Evolutionary conservation across 1,140 invertebrate species (phyloP), one percentile per base, ranked within the genome.

Genomic region (Ips typographus): DNA sequence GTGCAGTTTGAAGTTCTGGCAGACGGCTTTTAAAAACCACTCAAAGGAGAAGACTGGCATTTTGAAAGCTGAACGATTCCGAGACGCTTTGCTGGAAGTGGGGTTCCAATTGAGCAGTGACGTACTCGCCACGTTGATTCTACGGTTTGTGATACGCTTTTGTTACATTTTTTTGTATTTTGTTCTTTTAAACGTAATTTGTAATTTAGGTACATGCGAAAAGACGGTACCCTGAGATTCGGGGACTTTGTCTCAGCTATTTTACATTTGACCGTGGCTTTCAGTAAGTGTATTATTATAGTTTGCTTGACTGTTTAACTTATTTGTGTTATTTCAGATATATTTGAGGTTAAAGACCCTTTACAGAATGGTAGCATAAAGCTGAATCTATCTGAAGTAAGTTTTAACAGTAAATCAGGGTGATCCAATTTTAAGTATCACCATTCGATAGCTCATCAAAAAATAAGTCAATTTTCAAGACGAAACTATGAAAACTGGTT

Each of bases 211-310:
- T 95, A 95, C 75, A 96, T 96, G 91, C 87, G 94, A 67, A 96
- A 95, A 81, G 94, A 97, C 80, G 94, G 94, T 53, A 95, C 94
- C 47, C 82, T 96, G n/a, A 83, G 94, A 74, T 94, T 96, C 77
- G 94, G 94, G 22, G 94, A 97, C 80, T 96, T 95, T 78, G 94
- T 96, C 1, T 93, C 91, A 3, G 91, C 93, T 43, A 91, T 96
- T 77, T 84, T 96, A 70, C 93, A 95, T 77, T 83, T 97, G 41
- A 93, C 91, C 67, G 88, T 93, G 65, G 91, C 94, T 41, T 96
- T 96, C 79, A 90, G 93, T 93, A 86, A 90, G 85, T 76, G 73
- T 40, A 8, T 4, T n/a, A 6, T 22, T 2, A 40, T 58, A 58
- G 1, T 58, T 40, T 3, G 41, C 2, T 58, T 37, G 7, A 40